Evolutionary conservation across 2,888 invertebrate species (phyloP).

Genomic region (Anarsia innoxiella): DNA sequence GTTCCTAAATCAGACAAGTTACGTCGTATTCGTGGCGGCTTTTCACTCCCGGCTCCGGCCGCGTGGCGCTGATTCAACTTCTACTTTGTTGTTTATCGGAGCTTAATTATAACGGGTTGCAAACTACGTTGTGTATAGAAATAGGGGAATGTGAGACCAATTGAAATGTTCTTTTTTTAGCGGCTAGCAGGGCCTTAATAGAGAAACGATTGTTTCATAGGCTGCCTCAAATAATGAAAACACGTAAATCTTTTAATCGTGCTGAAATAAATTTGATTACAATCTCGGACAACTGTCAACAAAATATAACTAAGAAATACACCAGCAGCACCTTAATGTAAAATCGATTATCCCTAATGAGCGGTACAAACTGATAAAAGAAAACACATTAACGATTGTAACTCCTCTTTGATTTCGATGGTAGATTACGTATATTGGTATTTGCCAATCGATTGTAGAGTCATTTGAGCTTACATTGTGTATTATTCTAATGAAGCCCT

Average conservation of each 20-base stretch:
- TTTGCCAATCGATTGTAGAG: conserved; percentile 1
- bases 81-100: conserved; percentile 55
- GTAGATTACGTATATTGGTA: no score
- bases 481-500: conserved; percentile 12
- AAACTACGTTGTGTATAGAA: no score
- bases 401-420: no score
- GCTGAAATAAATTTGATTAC: neutral
- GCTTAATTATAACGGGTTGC: conserved; percentile 42
- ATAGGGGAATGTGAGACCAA: no score
- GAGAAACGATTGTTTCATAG: no score
- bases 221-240: neutral
- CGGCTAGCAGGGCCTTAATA: no score
- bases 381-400: conserved; percentile 9
- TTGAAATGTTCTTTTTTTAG: no score
- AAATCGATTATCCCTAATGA: conserved; percentile 6
- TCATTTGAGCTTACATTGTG: conserved; percentile 2
- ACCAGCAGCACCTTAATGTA: conserved; percentile 7
- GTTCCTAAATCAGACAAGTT: conserved; percentile 61
- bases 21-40: conserved; percentile 57
- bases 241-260: neutral
- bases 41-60: conserved; percentile 39
- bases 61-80: conserved; percentile 57
- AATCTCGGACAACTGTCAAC: neutral
- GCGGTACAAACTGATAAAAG: conserved; percentile 8
- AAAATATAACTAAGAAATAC: neutral